Conservation (phyloP, 2,113 vertebrate genomes). For the Pagrus major region DNA sequence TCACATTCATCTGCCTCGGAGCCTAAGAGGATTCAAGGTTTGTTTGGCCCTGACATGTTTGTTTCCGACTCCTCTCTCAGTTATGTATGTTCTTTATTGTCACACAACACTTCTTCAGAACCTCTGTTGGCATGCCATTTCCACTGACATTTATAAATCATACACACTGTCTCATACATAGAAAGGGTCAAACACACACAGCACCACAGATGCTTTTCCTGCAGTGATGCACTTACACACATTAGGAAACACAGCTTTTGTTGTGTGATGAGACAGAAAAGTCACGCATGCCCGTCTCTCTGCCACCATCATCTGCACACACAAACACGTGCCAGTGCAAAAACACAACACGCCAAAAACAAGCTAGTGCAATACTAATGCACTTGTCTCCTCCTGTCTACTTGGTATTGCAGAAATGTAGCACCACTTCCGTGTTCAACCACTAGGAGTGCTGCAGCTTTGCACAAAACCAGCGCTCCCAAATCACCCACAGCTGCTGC, state of each 20-base stretch:
- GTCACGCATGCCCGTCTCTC: not conserved
- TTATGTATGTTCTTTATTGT: conserved; percentile 61
- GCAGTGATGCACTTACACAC: conserved; percentile 41
- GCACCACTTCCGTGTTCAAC: conserved; percentile 22
- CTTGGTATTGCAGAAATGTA: conserved; percentile 45
- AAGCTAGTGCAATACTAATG: conserved; percentile 36
- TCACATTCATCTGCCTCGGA: conserved; percentile 25
- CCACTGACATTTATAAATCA: conserved; percentile 73
- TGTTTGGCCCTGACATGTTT: conserved; percentile 67
- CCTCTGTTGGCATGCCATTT: conserved; percentile 54
- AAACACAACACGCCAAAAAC: conserved; percentile 51
- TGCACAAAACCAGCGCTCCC: conserved; percentile 55
- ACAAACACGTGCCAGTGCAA: conserved; percentile 28
- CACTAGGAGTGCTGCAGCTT: conserved; percentile 80
- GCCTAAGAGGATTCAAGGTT: conserved; percentile 49
- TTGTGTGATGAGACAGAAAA: conserved; percentile 49
- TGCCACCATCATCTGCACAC: not conserved
- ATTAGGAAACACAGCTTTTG: not conserved
- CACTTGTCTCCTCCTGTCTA: conserved; percentile 47
- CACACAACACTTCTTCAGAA: conserved; percentile 60
- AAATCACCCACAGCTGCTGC: conserved; percentile 64
- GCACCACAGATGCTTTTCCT: conserved; percentile 8
- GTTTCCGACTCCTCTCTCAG: conserved; percentile 51
- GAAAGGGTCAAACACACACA: conserved; percentile 52
- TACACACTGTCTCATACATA: conserved; percentile 49